Evolutionary conservation across 1,140 invertebrate genomes (phyloP), one percentile per base, ranked within the genome.

Genomic region (Anoplophora glabripennis): DNA sequence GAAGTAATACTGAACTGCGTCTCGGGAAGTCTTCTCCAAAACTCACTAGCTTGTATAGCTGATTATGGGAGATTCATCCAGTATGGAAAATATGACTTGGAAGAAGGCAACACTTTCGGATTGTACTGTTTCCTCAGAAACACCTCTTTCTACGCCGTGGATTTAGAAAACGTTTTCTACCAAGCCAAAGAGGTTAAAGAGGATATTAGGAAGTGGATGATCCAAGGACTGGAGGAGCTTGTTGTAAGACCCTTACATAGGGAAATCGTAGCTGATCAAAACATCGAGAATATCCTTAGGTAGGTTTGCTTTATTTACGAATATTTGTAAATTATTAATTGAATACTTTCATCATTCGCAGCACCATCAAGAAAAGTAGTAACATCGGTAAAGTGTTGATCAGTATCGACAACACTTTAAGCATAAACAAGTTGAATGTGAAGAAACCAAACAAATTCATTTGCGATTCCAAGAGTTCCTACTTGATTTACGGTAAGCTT

Each of bases 61-160:
- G 72, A 78, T 44, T 84, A 86, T 69, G 87, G 87, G 40, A 73
- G 84, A 41, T 88, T 89, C 69, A 67, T 89, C 28, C 88, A 90
- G 75, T 86, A 89, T 63, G 87, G 87, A 42, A 89, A 89, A 76
- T 84, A 83, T 68, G 86, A 89, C 74, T 69, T 87, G 17, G 81
- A 83, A 10, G 84, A 86, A 62, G 85, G 89, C 68, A 83, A 82
- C 46, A 73, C 78, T 38, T 74, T 89, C 34, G 84, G 77, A 11
- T 76, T 80, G 76, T 73, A 83, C 36, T 71, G 88, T 12, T 89
- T 90, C 75, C 78, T 79, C 63, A 81, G 57, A 37, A 71, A 72
- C 47, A 66, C 67, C 2, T 70, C 67, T 0, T 67, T 76, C 41
- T 65, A 57, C 47, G 67, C 64, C 18, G 67, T 76, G 0, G 57